Evolutionary conservation across 2,888 invertebrate genomes (phyloP).

Genomic region (Apamea crenata): DNA sequence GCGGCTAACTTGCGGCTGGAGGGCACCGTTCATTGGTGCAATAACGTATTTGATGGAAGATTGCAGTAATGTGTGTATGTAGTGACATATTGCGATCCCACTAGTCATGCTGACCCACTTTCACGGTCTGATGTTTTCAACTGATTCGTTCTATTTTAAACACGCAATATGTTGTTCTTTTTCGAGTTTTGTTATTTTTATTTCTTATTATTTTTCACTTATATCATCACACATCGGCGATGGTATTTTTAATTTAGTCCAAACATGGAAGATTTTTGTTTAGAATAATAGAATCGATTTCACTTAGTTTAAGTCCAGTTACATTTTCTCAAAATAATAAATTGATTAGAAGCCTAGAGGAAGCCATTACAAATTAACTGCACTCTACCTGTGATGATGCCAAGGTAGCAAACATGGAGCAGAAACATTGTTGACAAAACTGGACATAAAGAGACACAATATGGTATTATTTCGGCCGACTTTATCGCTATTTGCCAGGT

Average conservation of each 20-base stretch:
- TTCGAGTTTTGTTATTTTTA: not conserved
- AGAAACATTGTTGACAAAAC: slow-evolving; percentile 1
- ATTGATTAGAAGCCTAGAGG: not conserved
- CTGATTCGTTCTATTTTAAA: slow-evolving; percentile 24
- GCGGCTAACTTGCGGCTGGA: slow-evolving; percentile 27
- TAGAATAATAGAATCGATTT: not conserved
- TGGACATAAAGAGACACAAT: not conserved
- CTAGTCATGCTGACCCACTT: slow-evolving; percentile 49
- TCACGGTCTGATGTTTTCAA: slow-evolving; percentile 37
- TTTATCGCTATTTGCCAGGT: slow-evolving; percentile 9
- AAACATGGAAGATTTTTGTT: not conserved
- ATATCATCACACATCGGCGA: not conserved
- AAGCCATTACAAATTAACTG: not conserved
- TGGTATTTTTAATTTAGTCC: not conserved
- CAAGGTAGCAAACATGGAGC: not conserved
- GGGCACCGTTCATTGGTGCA: slow-evolving; percentile 26
- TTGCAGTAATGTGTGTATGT: slow-evolving; percentile 56
- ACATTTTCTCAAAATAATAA: not conserved
- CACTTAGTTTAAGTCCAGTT: not conserved
- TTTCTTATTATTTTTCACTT: slow-evolving; percentile 1
- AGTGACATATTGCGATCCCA: slow-evolving; percentile 53
- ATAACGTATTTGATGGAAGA: slow-evolving; percentile 52
- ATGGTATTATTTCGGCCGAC: slow-evolving; percentile 10
- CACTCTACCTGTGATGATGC: not conserved
- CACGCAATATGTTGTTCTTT: slow-evolving; percentile 21